Evolutionary conservation across 2,797 vertebrate species (phyloP).

Genomic region (Hirundo rustica): DNA sequence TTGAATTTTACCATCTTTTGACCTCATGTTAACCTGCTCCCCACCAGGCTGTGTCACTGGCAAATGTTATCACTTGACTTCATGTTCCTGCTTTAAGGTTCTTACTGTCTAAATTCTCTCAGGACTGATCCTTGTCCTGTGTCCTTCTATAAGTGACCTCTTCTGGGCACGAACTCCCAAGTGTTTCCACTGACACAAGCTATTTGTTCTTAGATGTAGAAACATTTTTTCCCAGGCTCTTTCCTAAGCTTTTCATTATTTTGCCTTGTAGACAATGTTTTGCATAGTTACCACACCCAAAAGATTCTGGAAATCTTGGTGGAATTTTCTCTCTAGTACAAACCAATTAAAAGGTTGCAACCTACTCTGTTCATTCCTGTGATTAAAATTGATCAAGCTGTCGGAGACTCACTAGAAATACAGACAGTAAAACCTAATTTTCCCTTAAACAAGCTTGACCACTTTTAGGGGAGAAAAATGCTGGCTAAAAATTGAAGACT

Average conservation of each 20-base stretch:
- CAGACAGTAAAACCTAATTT: background rate
- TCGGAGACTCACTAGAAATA: background rate
- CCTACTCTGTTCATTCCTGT: background rate
- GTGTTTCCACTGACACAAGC: background rate
- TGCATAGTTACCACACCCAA: background rate
- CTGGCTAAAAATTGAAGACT: background rate
- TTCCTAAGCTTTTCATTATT: background rate
- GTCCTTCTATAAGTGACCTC: background rate
- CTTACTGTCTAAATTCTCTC: background rate
- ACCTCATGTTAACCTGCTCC: background rate
- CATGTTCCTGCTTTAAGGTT: background rate
- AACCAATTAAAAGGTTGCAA: background rate
- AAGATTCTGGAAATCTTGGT: background rate
- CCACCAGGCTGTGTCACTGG: background rate
- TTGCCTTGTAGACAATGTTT: background rate
- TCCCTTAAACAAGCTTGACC: background rate
- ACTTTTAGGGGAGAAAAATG: background rate
- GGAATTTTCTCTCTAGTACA: background rate
- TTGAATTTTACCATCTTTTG: background rate
- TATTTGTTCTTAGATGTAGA: background rate
- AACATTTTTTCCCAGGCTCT: background rate
- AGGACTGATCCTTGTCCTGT: background rate
- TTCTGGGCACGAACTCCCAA: background rate
- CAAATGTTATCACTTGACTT: background rate
- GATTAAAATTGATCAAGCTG: constrained; percentile 27